Base-by-base conservation (phyloP, 2,113 vertebrate genomes). In the Andinoacara biseriatus region DNA sequence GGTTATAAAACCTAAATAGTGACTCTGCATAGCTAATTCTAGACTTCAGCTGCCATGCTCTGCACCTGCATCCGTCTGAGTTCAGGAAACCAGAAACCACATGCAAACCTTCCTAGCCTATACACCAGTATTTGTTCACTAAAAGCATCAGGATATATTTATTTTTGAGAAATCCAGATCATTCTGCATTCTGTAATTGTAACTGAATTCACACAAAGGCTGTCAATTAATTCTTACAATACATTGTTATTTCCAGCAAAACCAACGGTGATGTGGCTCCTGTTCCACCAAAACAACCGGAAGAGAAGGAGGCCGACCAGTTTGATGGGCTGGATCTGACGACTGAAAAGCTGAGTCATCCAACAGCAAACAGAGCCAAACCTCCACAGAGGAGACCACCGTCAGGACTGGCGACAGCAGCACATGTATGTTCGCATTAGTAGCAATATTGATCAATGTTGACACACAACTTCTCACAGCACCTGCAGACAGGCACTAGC, bases 321-420 rank as follows among this genome's bases (percentile, higher is more conserved):
- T 96, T 96, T 82, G 95, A 96, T 8, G 91, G 89, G 8, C 17
- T 95, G 31, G 93, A 94, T 2, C 87, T 95, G 60, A 83, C 86
- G 35, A 87, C 92, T n/a, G 91, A 92, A 29, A 96, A 95, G 89
- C 91, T 96, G 67, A 95, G 15, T 78, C 96, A 96, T 78, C 96
- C 94, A 5, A 96, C 96, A 13, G 95, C 94, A 38, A 94, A 93
- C 91, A 90, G 96, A 89, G 96, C 95, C 62, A 96, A 96, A 81
- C 95, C 95, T 7, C 96, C 95, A 0, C 91, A 94, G 43, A 94
- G 95, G 76, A 94, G 96, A 93, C 96, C 94, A 1, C 96, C 96
- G 0, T 87, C 94, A 31, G 88, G 65, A 52, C 84, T 82, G 22
- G 60, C 24, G 35, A 18, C 81, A 26, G 33, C 81, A 58, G 8